Evolutionary conservation across 2,888 invertebrate genomes (phyloP), one percentile per base, ranked within the genome.

Genomic region (Pammene fasciana): DNA sequence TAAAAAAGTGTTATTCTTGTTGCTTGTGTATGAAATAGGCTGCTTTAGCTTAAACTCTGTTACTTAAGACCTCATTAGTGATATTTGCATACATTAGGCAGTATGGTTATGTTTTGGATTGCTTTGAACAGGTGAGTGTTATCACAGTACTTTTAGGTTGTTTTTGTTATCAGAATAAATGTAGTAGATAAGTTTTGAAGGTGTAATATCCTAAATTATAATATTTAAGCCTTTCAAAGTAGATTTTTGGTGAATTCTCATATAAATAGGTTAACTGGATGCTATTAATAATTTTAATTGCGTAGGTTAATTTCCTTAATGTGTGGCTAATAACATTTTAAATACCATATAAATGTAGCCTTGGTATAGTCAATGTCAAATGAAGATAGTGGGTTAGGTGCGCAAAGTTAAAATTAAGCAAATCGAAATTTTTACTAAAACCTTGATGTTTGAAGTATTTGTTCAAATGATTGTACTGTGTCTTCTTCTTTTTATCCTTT

Each of bases 81-180:
- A 18, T 68, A 52, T 18, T 18, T 68, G 36, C 57, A 9, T 50
- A 38, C 45, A 45, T 65, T 59, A 64, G 52, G 45, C 65, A 52
- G 14, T 9, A 70, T 70, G 70, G 70, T 70, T 65, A 46, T 70
- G 54, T 45, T 70, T 38, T 70, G 65, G 65, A 70, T 70, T 18
- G 43, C 65, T 55, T 16, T 68, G 16, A 56, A 70, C 60, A 55
- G 70, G 70, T 70, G 41, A 70, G 70, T 68, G 45, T 70, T 70
- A 65, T 65, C 60, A 65, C 14, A 52, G n/a, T 59, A 48, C 48
- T 70, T 60, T 60, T 70, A 70, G 65, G 60, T 65, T 70, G 65
- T 55, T 46, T n/a, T 46, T 59, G 43, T 70, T 60, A 65, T 65
- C 65, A 55, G 10, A 59, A 10, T 68, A 18, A 54, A 10, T 60